Evolutionary conservation across 2,888 invertebrate species (phyloP).

Genomic region (Acutogordius australiensis): DNA sequence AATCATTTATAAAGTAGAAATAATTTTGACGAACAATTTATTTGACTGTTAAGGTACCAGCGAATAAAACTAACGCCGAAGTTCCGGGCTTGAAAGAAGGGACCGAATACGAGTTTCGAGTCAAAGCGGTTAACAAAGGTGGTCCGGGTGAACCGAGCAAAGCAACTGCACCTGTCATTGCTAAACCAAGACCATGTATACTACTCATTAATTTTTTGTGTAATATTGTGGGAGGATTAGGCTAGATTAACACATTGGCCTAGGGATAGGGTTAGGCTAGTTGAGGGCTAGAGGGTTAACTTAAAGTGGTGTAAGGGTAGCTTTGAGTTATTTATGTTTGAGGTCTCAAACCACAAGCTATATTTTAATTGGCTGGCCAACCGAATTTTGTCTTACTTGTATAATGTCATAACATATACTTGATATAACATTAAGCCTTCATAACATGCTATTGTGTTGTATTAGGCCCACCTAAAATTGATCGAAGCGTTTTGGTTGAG

Average conservation of each 20-base stretch:
- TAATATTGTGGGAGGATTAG: not conserved
- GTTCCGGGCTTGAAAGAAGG: conserved; percentile 60
- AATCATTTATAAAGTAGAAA: too few relatives aligned
- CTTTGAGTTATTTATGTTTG: too few relatives aligned
- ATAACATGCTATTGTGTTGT: conserved; percentile 16
- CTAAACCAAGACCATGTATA: conserved; percentile 43
- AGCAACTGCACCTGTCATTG: conserved; percentile 22
- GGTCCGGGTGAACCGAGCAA: conserved; percentile 41
- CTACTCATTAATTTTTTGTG: not conserved
- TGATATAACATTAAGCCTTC: too few relatives aligned
- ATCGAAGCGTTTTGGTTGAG: conserved; percentile 57
- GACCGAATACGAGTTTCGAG: conserved; percentile 74
- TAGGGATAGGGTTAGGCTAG: too few relatives aligned
- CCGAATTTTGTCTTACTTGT: too few relatives aligned
- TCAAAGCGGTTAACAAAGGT: conserved; percentile 69
- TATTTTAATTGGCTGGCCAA: too few relatives aligned
- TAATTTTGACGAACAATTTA: too few relatives aligned
- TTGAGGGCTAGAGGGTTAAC: too few relatives aligned
- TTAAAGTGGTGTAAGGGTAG: too few relatives aligned
- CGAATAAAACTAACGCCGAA: conserved; percentile 31
- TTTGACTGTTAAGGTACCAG: too few relatives aligned
- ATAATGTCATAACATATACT: too few relatives aligned
- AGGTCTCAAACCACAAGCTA: too few relatives aligned
- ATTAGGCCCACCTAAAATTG: conserved; percentile 63
- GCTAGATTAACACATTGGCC: not conserved